Percentiles rank a stretch among this genome's conserved stretches.
Evolutionary conservation across 2,888 invertebrate species (phyloP).

Genomic region (Zaprionus bogoriensis): DNA sequence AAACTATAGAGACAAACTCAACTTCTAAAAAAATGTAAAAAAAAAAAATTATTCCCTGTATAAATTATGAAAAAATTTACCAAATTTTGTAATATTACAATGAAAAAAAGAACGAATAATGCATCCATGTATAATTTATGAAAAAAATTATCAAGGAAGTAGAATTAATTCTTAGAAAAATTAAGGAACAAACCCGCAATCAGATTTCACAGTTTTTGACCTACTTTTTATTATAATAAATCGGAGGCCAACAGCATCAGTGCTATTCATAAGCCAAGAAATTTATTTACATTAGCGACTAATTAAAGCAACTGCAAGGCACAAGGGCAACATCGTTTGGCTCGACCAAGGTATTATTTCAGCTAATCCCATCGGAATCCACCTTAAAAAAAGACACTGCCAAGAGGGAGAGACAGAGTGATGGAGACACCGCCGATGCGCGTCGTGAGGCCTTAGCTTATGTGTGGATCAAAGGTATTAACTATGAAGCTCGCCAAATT

Average conservation of each 20-base stretch:
- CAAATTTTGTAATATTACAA: no score
- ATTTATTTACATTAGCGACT: neutral
- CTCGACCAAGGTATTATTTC: conserved; percentile 6
- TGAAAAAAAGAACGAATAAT: no score
- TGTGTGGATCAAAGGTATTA: conserved; percentile 48
- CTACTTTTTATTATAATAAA: neutral
- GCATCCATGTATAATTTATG: no score
- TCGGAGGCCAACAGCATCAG: no score
- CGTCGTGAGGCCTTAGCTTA: conserved; percentile 28
- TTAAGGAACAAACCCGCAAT: no score
- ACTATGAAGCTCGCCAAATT: conserved; percentile 36
- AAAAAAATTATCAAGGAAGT: no score
- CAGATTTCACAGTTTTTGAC: no score
- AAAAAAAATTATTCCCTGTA: no score
- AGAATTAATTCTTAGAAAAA: no score
- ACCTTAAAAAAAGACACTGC: neutral
- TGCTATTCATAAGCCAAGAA: neutral
- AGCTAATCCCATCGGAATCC: conserved; percentile 5
- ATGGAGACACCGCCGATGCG: conserved; percentile 2
- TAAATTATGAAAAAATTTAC: no score
- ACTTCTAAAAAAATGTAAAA: no score
- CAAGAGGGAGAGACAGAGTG: neutral
- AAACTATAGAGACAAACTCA: no score
- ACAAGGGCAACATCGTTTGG: conserved; percentile 19
- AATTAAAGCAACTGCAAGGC: neutral